These are phyloP conservation scores for Belgica antarctica DNA, from an alignment of 2,888 invertebrate species.

Conservation along the genomic window DNA sequence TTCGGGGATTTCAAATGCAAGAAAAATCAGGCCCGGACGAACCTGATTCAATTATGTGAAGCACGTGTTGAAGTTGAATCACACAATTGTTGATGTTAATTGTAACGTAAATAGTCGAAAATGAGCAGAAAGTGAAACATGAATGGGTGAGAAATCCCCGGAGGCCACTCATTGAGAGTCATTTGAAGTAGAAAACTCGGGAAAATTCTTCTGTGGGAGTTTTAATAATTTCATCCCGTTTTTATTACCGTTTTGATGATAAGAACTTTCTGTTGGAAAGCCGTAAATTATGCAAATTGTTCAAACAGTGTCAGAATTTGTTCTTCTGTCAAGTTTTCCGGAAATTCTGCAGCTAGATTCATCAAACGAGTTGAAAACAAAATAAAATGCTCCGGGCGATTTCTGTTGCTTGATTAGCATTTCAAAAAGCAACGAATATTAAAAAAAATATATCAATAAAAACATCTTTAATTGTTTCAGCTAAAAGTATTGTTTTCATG, in stretches of 20 bases:
- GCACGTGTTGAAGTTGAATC: neutral
- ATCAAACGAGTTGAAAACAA: too few species aligned
- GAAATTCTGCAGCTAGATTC: too few species aligned
- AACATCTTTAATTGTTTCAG: too few species aligned
- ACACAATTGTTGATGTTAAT: constrained; percentile 33
- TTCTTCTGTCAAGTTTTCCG: neutral
- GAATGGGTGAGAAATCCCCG: constrained; percentile 11
- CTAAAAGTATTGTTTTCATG: too few species aligned
- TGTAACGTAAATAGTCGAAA: constrained; percentile 35
- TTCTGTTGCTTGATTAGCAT: constrained; percentile 6
- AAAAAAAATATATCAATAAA: too few species aligned
- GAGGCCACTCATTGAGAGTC: constrained; percentile 32
- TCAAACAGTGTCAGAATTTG: neutral
- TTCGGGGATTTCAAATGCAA: neutral
- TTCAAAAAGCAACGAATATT: too few species aligned
- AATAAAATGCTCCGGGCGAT: neutral
- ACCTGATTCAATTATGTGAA: neutral
- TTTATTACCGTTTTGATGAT: too few species aligned
- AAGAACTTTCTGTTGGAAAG: too few species aligned
- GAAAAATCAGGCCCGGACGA: neutral
- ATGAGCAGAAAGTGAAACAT: neutral
- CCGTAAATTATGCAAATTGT: too few species aligned
- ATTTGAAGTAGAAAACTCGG: too few species aligned
- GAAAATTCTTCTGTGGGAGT: too few species aligned
- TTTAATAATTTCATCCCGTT: too few species aligned